These are phyloP conservation scores for Drosophila putrida DNA, from an alignment of 2,888 invertebrate species.

Conservation along the genomic window DNA sequence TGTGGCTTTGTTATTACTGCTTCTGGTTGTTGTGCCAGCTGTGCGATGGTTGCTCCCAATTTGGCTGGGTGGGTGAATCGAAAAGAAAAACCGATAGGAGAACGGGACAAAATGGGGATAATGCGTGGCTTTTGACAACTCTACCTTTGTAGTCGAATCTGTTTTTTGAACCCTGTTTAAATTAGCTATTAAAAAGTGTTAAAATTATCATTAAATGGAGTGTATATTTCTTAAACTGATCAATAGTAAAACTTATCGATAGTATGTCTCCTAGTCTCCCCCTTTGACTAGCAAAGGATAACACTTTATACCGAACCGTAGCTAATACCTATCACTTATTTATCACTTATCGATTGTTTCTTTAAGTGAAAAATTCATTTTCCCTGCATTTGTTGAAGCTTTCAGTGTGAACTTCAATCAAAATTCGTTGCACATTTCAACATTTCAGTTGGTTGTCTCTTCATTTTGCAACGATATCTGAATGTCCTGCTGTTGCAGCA, in stretches of 20 bases:
- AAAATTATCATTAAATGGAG: not conserved
- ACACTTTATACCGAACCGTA: not conserved
- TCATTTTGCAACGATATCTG: constrained; percentile 43
- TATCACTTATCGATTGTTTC: not conserved
- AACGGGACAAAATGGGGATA: no score
- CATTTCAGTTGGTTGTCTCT: constrained; percentile 36
- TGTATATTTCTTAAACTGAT: not conserved
- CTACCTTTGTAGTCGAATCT: no score
- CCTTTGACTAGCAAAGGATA: no score
- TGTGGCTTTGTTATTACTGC: constrained; percentile 45
- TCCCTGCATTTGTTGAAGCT: no score
- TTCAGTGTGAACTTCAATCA: not conserved
- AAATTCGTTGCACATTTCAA: constrained; percentile 18
- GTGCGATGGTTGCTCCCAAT: constrained; percentile 31
- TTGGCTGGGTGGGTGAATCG: not conserved
- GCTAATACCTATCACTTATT: not conserved
- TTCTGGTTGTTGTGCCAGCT: constrained; percentile 32
- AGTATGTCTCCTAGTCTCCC: no score
- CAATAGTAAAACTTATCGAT: not conserved
- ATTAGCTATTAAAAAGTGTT: no score
- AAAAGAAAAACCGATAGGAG: no score
- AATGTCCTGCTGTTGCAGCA: constrained; percentile 42
- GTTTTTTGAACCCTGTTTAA: no score
- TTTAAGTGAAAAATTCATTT: not conserved
- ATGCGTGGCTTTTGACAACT: no score